A percentile compares a stretch with the other conserved stretches of the same genome.
phyloP scores from a whole-genome alignment of 2,888 invertebrate genomes.

The Nycteola revayana region DNA sequence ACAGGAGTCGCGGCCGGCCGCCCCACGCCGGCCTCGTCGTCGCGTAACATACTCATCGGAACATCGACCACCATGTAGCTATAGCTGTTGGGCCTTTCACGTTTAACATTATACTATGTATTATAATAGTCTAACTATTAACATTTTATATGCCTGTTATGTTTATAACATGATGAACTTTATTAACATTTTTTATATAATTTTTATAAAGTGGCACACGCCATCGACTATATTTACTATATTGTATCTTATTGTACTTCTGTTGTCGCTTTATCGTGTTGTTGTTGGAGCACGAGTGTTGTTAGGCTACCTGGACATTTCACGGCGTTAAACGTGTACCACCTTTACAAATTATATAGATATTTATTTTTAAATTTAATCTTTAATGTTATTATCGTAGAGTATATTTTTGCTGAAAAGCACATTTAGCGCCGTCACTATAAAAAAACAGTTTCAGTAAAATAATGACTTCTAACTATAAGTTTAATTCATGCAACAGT shows the following conservation, averaged over 20 bases:
- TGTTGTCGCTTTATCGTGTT: slow-evolving; percentile 78
- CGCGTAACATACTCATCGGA: slow-evolving; percentile 78
- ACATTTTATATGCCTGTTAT: slow-evolving; percentile 82
- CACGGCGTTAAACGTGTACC: slow-evolving; percentile 60
- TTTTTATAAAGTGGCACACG: slow-evolving; percentile 74
- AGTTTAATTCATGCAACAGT: slow-evolving; percentile 40
- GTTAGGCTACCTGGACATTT: slow-evolving; percentile 62
- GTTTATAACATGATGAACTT: slow-evolving; percentile 81
- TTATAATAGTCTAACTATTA: slow-evolving; percentile 83
- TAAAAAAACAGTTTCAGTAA: slow-evolving; percentile 24
- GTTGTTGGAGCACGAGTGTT: slow-evolving; percentile 75
- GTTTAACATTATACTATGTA: slow-evolving; percentile 79
- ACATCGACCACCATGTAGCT: slow-evolving; percentile 80
- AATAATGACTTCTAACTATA: slow-evolving; percentile 31
- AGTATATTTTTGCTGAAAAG: slow-evolving; percentile 25
- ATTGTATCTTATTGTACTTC: slow-evolving; percentile 68
- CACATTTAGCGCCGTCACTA: slow-evolving; percentile 55
- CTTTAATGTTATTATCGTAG: slow-evolving; percentile 31
- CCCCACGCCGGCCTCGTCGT: slow-evolving; percentile 56
- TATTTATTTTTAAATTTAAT: slow-evolving; percentile 20
- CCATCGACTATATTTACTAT: slow-evolving; percentile 81
- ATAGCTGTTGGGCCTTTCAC: slow-evolving; percentile 81
- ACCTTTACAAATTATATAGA: slow-evolving; percentile 16
- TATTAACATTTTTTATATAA: slow-evolving; percentile 71
- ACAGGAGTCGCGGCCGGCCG: slow-evolving; percentile 69